phyloP scores from a whole-genome alignment of 2,113 vertebrate species.

The Channa maculata region DNA sequence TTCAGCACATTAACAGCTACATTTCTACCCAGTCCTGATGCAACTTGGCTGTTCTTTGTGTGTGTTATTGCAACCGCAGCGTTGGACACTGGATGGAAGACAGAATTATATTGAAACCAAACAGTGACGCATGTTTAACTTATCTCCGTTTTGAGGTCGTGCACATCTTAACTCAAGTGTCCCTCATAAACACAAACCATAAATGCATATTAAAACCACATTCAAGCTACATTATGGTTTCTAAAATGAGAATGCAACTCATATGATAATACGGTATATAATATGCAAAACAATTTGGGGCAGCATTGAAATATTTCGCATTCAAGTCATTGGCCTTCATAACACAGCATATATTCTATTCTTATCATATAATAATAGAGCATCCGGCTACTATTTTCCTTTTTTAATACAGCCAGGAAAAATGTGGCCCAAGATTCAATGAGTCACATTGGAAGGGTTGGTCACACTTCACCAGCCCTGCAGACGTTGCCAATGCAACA shows the following conservation, averaged over 20 bases:
- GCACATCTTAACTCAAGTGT: constrained; percentile 4
- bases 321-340: constrained; percentile 55
- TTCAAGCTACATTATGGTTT: constrained; percentile 19
- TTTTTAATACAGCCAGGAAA: constrained; percentile 10
- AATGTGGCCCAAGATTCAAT: background rate
- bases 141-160: constrained; percentile 4
- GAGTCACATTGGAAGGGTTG: background rate
- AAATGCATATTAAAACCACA: constrained; percentile 16
- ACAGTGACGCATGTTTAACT: constrained; percentile 14
- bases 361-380: constrained; percentile 55
- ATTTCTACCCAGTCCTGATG: constrained; percentile 9
- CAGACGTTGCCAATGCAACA: background rate
- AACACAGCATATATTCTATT: constrained; percentile 41
- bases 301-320: constrained; percentile 25
- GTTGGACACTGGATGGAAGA: background rate
- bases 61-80: background rate
- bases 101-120: constrained; percentile 19
- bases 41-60: background rate
- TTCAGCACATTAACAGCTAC: constrained; percentile 30
- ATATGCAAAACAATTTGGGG: constrained; percentile 40
- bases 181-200: constrained; percentile 27
- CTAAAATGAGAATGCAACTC: constrained; percentile 29
- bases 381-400: constrained; percentile 7
- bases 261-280: constrained; percentile 25
- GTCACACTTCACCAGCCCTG: constrained; percentile 11